Conservation (phyloP, 1,140 invertebrate species). For the Leptoteleia sp. region DNA sequence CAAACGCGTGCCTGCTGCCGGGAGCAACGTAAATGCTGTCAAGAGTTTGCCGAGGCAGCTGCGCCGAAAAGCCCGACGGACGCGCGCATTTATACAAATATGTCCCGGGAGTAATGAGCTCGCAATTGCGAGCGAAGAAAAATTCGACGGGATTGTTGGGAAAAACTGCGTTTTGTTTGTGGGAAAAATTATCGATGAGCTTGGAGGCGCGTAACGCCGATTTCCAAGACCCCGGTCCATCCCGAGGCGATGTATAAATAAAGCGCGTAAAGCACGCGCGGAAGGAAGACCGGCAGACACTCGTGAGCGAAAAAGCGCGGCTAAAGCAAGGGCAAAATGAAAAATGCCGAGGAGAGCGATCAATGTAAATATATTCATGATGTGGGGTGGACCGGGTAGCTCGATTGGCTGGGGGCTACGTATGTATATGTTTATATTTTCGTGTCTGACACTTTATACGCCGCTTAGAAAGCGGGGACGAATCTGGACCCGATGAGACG, state of each 20-base stretch:
- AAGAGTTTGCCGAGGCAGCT: slow-evolving; percentile 4
- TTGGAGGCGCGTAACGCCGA: slow-evolving; percentile 27
- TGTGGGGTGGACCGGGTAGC: slow-evolving; percentile 74
- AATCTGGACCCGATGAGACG: slow-evolving; percentile 69
- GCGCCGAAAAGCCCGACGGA: slow-evolving; percentile 9
- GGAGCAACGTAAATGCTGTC: slow-evolving; percentile 23
- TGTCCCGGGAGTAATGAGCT: slow-evolving; percentile 22
- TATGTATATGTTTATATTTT: slow-evolving; percentile 67
- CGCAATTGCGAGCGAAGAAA: slow-evolving; percentile 16
- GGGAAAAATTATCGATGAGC: slow-evolving; percentile 41
- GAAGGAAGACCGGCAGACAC: slow-evolving; percentile 50
- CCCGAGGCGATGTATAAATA: slow-evolving; percentile 70
- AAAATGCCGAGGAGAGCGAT: slow-evolving; percentile 80
- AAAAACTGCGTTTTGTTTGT: no score
- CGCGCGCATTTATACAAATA: slow-evolving; percentile 6
- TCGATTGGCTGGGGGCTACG: slow-evolving; percentile 66
- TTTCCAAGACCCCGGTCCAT: slow-evolving; percentile 57
- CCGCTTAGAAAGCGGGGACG: slow-evolving; percentile 44
- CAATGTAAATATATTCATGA: slow-evolving; percentile 83
- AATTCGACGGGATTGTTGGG: no score
- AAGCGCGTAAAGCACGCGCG: slow-evolving; percentile 58
- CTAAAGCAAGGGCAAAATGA: slow-evolving; percentile 77
- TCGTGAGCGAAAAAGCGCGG: slow-evolving; percentile 58
- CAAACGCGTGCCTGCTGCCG: no score
- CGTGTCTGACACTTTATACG: slow-evolving; percentile 64